Base-by-base conservation (phyloP, 2,797 vertebrate species). In the Tapirus indicus region DNA sequence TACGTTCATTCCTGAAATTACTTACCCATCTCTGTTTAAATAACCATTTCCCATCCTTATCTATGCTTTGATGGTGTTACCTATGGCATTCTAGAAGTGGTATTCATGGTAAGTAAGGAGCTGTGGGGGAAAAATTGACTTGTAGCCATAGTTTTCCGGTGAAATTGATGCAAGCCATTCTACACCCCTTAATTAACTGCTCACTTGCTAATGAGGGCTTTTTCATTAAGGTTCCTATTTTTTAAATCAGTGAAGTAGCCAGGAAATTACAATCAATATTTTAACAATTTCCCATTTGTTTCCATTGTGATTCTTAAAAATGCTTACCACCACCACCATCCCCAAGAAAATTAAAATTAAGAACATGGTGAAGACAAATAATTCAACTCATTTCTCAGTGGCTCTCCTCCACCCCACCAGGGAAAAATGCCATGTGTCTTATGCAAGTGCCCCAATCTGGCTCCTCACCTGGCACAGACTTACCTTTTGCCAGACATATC, bases 241-340 rank as follows among this genome's bases (percentile, higher is more conserved):
- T 97, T 92, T 41, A 96, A 92, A 85, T 97, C 95, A 52, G 84
- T 75, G 41, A 74, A 69, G 94, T 98, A 78, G 5, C 88, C 93
- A 71, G 38, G 94, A 98, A 96, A 97, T 93, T 62, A 94, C 27
- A 98, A 98, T 97, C 84, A 79, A 97, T 98, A 97, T 52, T 87
- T 97, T 97, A 97, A 97, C 84, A 97, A 96, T 97, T 98, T 96
- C 87, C 72, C 83, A 62, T 95, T 93, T 88, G 97, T 98, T 98
- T 94, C 95, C 95, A 94, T 62, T 79, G 54, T 38, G 89, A 75
- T 82, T 94, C 79, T 95, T 87, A 17, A 96, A 97, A 93, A 86
- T 96, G 66, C 69, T 95, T 78, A 88, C 52, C 35, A 18, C 17
- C 77, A 91, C 0, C 6, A 93, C 56, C 7, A 62, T 95, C 93